Evolutionary conservation across 2,888 invertebrate species (phyloP), one percentile per base, ranked within the genome.

Genomic region (Eulithis prunata): DNA sequence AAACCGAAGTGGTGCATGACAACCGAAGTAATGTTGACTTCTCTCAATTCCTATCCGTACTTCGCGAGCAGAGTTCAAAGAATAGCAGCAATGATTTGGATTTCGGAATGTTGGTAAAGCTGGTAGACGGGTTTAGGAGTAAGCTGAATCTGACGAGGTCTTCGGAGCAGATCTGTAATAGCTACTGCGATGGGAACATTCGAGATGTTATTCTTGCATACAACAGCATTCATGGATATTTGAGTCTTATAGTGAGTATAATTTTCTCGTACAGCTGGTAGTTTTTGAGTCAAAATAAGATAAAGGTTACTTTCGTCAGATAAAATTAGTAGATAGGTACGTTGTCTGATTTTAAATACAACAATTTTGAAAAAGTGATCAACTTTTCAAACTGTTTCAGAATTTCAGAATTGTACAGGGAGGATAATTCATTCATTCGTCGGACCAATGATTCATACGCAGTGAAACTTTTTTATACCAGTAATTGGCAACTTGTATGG

Each of bases 181-280:
- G 89, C 69, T 95, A 95, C 82, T 96, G 96, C 74, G 94, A 93
- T 49, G 95, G 95, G 0, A 88, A 87, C 56, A 89, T 95, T 61
- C 91, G 94, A 52, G 94, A 95, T 55, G 83, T 96, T 62, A 90
- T 96, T 14, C 81, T 94, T 2, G 92, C 93, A 0, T 97, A 97
- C 85, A 94, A 95, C 70, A 89, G 95, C 57, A 94, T 96, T 68
- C 98, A 98, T 84, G 97, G 97, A 67, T 97, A 97, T 84, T 94
- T 97, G 70, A 96, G 97, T 59, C 93, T 98, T 12, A 91, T 96
- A 75, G 97, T 98, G 80, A 94, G 94, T 92, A 78, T 4, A 2
- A 8, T 14, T 14, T 14, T 5, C 45, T 14, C 32, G 1, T 32
- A 4, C 6, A 32, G 32, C 32, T 32, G 4, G 32, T 32, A 3